Evolutionary conservation across 2,888 invertebrate species (phyloP).

Genomic region (Philaethria dido): DNA sequence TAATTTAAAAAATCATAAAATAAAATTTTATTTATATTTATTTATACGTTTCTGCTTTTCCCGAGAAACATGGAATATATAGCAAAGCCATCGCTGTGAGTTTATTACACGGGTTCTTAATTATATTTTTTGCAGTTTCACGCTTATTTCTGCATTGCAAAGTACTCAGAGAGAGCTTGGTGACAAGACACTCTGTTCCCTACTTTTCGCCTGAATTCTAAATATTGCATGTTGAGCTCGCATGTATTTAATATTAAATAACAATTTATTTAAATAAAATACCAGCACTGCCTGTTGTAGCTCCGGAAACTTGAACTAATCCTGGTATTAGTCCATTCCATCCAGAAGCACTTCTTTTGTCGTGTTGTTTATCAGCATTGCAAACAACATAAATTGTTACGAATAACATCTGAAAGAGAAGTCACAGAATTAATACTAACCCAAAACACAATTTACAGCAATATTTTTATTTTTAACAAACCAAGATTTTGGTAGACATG

Average conservation of each 20-base stretch:
- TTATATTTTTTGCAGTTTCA: too few species aligned
- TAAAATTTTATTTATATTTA: too few species aligned
- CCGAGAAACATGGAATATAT: too few species aligned
- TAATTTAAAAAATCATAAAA: not conserved
- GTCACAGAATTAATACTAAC: not conserved
- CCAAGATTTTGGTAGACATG: conserved; percentile 65
- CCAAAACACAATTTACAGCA: not conserved
- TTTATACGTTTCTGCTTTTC: too few species aligned
- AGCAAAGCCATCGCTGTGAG: too few species aligned
- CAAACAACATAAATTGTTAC: conserved; percentile 49
- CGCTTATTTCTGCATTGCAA: too few species aligned
- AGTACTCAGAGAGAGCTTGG: too few species aligned
- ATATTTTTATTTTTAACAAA: conserved; percentile 50
- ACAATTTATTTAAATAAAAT: not conserved
- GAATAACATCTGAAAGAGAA: conserved; percentile 48
- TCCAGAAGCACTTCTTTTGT: conserved; percentile 64
- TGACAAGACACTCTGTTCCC: too few species aligned
- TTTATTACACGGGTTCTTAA: too few species aligned
- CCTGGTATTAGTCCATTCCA: conserved; percentile 52
- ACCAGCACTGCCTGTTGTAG: conserved; percentile 36
- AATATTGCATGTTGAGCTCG: too few species aligned
- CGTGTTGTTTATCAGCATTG: conserved; percentile 50
- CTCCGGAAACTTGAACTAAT: conserved; percentile 38
- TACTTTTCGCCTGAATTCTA: too few species aligned
- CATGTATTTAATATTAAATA: too few species aligned